Percentiles rank a stretch among this genome's conserved stretches.
Conservation (phyloP, 2,888 invertebrate species). For the Unio pictorum region DNA sequence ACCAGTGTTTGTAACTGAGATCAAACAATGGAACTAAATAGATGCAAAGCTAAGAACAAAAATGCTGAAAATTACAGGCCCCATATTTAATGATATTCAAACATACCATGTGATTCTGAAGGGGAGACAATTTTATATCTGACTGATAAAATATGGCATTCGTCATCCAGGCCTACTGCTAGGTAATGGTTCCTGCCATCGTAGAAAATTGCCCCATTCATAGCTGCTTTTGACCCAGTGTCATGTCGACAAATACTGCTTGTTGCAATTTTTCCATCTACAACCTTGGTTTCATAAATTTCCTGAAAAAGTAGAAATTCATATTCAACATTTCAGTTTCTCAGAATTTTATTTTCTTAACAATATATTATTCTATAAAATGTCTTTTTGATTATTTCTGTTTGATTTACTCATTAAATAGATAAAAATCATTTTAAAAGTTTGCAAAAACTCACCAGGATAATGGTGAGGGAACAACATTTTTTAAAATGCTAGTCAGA, state of each 20-base stretch:
- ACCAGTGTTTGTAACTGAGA: too few relatives aligned
- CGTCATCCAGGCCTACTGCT: conserved; percentile 92
- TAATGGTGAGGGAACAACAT: too few relatives aligned
- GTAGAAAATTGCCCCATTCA: conserved; percentile 88
- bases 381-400: too few relatives aligned
- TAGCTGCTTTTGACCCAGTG: conserved; percentile 82
- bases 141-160: conserved; percentile 71
- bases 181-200: conserved; percentile 82
- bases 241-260: conserved; percentile 91
- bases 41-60: too few relatives aligned
- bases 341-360: too few relatives aligned
- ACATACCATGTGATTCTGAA: conserved; percentile 24
- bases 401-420: too few relatives aligned
- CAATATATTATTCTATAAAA: too few relatives aligned
- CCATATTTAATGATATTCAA: background rate
- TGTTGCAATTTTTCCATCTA: conserved; percentile 85
- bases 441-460: too few relatives aligned
- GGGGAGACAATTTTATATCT: conserved; percentile 66
- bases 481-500: too few relatives aligned
- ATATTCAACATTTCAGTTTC: too few relatives aligned
- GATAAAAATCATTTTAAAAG: too few relatives aligned
- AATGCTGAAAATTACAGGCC: background rate
- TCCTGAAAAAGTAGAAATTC: conserved; percentile 78
- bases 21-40: too few relatives aligned
- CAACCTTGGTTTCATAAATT: conserved; percentile 89